Percentiles rank a stretch among this genome's conserved stretches.
phyloP scores from a whole-genome alignment of 2,888 invertebrate genomes.

The Netelia fuscicornis region DNA sequence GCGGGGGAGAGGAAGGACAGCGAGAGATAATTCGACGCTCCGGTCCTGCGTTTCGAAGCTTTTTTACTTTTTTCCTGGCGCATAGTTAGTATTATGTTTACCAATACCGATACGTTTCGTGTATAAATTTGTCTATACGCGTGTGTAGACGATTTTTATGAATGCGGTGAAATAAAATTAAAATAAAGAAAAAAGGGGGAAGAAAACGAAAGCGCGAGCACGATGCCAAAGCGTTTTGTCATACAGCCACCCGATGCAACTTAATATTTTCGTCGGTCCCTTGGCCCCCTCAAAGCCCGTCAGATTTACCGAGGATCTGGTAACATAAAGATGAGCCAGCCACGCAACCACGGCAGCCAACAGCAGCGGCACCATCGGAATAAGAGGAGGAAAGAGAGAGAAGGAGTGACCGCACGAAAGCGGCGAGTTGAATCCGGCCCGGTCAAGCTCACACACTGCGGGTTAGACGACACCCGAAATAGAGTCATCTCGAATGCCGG shows the following conservation, averaged over 20 bases:
- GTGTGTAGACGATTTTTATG: conserved; percentile 22
- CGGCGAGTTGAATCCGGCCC: conserved; percentile 60
- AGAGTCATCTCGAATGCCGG: conserved; percentile 81
- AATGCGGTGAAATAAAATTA: conserved; percentile 30
- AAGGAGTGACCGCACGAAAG: conserved; percentile 59
- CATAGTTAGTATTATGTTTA: conserved; percentile 51
- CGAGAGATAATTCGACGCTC: conserved; percentile 58
- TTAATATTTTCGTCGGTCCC: conserved; percentile 74
- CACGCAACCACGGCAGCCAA: conserved; percentile 59
- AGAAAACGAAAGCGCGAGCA: conserved; percentile 57
- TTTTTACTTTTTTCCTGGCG: conserved; percentile 40
- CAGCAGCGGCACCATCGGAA: conserved; percentile 46
- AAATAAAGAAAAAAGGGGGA: conserved; percentile 34
- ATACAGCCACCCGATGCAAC: conserved; percentile 71
- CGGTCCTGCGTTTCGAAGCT: background rate
- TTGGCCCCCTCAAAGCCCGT: conserved; percentile 69
- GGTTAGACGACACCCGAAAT: conserved; percentile 77
- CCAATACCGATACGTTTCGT: conserved; percentile 20
- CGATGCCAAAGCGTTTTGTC: conserved; percentile 66
- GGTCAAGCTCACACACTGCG: conserved; percentile 57
- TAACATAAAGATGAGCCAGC: conserved; percentile 78
- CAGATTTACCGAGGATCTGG: conserved; percentile 77
- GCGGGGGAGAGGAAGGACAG: conserved; percentile 23
- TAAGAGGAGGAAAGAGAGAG: conserved; percentile 49
- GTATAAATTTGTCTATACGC: conserved; percentile 9